Conservation (phyloP, 2,888 invertebrate species). For the Dicyrtoma fusca region DNA sequence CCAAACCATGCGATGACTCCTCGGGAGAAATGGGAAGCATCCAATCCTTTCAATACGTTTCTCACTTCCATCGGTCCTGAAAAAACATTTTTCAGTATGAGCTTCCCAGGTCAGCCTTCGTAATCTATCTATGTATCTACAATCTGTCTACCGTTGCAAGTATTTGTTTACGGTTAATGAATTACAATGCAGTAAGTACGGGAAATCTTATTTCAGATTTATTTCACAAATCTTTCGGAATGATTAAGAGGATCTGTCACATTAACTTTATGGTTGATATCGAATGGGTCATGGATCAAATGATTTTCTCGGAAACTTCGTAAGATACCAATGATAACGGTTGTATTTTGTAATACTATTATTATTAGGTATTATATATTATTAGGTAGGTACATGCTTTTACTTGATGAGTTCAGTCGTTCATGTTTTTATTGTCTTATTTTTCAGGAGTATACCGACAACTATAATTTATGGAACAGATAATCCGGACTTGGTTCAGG, state of each 20-base stretch:
- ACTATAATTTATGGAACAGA: slow-evolving; percentile 79
- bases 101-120: slow-evolving; percentile 23
- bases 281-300: slow-evolving; percentile 85
- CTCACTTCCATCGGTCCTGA: slow-evolving; percentile 67
- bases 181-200: too few species aligned
- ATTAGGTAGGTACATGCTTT: background rate
- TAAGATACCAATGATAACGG: too few species aligned
- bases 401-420: background rate
- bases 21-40: slow-evolving; percentile 68
- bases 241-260: slow-evolving; percentile 75
- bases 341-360: too few species aligned
- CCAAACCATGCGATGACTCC: background rate
- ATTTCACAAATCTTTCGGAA: slow-evolving; percentile 76
- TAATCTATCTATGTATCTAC: too few species aligned
- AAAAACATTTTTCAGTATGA: slow-evolving; percentile 60
- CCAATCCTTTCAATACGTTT: slow-evolving; percentile 76
- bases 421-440: slow-evolving; percentile 28
- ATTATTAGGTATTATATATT: slow-evolving; percentile 30
- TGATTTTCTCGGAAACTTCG: slow-evolving; percentile 68
- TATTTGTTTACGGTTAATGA: background rate
- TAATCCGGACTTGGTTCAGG: slow-evolving; percentile 65
- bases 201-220: slow-evolving; percentile 70
- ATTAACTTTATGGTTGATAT: slow-evolving; percentile 93
- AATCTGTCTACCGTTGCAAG: too few species aligned
- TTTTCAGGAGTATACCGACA: slow-evolving; percentile 69